Evolutionary conservation across 2,888 invertebrate species (phyloP), one percentile per base, ranked within the genome.

Genomic region (Agrochola litura): DNA sequence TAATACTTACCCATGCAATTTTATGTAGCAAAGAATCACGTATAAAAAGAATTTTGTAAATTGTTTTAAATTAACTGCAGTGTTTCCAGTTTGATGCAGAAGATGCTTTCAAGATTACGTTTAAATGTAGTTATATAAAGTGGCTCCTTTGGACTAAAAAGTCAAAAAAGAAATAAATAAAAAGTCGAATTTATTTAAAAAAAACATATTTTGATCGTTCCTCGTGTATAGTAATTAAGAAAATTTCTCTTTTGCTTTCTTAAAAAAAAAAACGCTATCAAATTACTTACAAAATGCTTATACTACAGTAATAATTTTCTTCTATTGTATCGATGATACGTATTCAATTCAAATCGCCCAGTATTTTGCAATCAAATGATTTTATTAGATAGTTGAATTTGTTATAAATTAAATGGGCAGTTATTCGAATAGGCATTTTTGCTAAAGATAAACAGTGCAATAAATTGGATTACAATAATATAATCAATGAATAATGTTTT

Each of bases 131-230:
- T 22, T 79, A 49, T 30, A 37, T 67, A 30, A 67, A 6, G 9
- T 16, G 67, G n/a, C 16, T 56, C n/a, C 37, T 6, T n/a, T 56
- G 8, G 12, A 41, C 16, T 37, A 37, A 37, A 37, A 37, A 37
- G 37, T 30, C 30, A 30, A 30, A 30, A 30, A 30, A 30, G 30
- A 30, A 30, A 30, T 1, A 30, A 30, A 25, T 49, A 25, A 30
- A 12, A 25, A 64, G 4, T 8, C 1, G 16, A 41, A 49, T 14
- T 14, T 10, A 56, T 52, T 52, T 37, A 19, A 46, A 56, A 19
- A 19, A 30, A 63, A 25, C 65, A 71, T 25, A 82, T 89, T 90
- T 89, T 90, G 89, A 90, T 93, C 89, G 89, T 86, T 90, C 78
- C 89, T 91, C 88, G 84, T 88, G 74, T 86, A 86, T 82, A 81